Conservation (phyloP, 2,113 vertebrate species). For the Daboia siamensis region DNA sequence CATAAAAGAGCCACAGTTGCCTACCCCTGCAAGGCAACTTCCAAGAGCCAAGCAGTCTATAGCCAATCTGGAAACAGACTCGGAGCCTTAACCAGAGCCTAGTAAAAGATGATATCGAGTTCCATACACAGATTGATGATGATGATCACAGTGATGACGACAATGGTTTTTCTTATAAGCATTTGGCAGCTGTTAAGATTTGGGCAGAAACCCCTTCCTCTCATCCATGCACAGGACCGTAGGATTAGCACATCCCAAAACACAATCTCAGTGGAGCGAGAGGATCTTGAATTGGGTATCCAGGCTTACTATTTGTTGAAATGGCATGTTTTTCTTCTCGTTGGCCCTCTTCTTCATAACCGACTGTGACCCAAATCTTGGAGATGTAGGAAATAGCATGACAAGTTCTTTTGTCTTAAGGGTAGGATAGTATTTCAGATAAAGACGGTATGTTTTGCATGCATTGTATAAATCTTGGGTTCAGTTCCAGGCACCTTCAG, state of each 20-base stretch:
- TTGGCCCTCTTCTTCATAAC: neutral
- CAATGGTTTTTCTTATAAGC: neutral
- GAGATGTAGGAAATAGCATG: too few species aligned
- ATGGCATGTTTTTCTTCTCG: neutral
- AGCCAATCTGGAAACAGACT: too few species aligned
- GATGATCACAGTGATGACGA: too few species aligned
- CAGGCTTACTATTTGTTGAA: conserved; percentile 25
- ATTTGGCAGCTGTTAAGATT: neutral
- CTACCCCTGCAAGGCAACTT: too few species aligned
- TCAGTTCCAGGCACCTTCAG: neutral
- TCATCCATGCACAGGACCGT: too few species aligned
- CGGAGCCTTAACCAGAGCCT: neutral
- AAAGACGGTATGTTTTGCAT: neutral
- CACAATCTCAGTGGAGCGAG: neutral
- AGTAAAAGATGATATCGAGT: neutral
- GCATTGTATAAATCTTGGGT: neutral
- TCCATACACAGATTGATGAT: neutral
- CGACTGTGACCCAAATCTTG: neutral
- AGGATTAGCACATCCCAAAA: neutral
- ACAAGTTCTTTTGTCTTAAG: neutral
- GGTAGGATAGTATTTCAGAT: neutral
- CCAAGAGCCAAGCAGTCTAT: too few species aligned
- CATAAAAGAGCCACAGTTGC: too few species aligned
- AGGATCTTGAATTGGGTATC: neutral
- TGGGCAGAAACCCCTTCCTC: conserved; percentile 26